Conservation (phyloP, 2,797 vertebrate genomes). For the Hipposideros larvatus region DNA sequence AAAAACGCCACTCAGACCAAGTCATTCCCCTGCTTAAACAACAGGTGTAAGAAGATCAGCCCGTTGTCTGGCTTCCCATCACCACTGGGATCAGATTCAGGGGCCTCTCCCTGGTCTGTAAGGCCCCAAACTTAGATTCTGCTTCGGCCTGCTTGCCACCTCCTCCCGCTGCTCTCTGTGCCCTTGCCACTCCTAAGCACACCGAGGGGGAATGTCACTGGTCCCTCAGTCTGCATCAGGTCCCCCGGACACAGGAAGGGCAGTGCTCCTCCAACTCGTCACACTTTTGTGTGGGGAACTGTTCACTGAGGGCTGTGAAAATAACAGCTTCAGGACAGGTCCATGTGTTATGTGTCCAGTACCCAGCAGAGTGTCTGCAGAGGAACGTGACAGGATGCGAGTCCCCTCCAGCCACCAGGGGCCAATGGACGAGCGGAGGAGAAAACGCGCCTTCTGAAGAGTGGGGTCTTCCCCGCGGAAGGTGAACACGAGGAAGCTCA, state of each 20-base stretch:
- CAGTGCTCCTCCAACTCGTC: not conserved
- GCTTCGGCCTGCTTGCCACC: too few species aligned
- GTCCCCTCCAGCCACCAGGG: not conserved
- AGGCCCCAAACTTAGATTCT: not conserved
- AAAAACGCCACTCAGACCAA: not conserved
- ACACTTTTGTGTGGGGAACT: too few species aligned
- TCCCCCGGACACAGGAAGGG: too few species aligned
- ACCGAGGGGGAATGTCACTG: accelerated
- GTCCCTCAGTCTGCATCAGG: not conserved
- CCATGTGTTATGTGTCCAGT: not conserved
- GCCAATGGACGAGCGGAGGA: not conserved
- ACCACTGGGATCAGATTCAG: not conserved
- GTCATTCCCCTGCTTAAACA: not conserved
- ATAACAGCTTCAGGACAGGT: not conserved
- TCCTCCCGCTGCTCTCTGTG: not conserved
- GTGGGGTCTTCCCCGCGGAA: not conserved
- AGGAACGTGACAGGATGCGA: not conserved
- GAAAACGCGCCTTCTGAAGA: not conserved
- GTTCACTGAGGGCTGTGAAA: accelerated
- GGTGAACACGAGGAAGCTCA: not conserved
- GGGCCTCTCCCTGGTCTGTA: accelerated
- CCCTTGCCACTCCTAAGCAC: accelerated
- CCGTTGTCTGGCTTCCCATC: not conserved
- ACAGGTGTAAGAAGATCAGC: not conserved
- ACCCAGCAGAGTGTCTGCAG: not conserved